A percentile compares a stretch with the other conserved stretches of the same genome.
phyloP scores from a whole-genome alignment of 1,140 invertebrate genomes.

The Achroia grisella region DNA sequence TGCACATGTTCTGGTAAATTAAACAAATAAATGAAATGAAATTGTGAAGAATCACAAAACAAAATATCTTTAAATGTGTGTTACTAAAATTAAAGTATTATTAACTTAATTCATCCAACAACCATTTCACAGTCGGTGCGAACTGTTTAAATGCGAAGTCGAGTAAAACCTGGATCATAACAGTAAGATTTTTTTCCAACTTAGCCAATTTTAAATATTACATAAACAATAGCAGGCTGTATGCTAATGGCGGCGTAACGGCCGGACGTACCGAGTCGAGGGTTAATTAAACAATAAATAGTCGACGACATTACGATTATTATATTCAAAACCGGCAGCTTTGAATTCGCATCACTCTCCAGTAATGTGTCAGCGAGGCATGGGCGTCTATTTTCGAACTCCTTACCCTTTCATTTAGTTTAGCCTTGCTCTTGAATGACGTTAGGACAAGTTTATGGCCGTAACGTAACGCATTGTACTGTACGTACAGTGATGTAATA shows the following conservation, averaged over 20 bases:
- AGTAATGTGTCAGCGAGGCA: slow-evolving; percentile 57
- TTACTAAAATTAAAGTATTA: too few relatives aligned
- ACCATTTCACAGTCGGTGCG: too few relatives aligned
- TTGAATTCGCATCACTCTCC: slow-evolving; percentile 70
- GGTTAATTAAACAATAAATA: slow-evolving; percentile 72
- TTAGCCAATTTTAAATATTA: slow-evolving; percentile 25
- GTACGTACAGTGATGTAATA: too few relatives aligned
- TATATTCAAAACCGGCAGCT: slow-evolving; percentile 60
- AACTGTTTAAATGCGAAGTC: too few relatives aligned
- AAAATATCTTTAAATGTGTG: too few relatives aligned
- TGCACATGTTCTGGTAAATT: too few relatives aligned
- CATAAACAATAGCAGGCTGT: slow-evolving; percentile 49
- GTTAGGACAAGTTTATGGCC: too few relatives aligned
- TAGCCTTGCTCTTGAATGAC: too few relatives aligned
- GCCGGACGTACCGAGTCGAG: slow-evolving; percentile 26
- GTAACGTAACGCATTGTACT: too few relatives aligned
- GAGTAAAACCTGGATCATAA: slow-evolving; percentile 1
- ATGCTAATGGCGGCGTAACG: slow-evolving; percentile 27
- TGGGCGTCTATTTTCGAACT: slow-evolving; percentile 40
- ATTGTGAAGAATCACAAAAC: too few relatives aligned
- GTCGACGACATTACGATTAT: slow-evolving; percentile 52
- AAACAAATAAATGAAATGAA: too few relatives aligned
- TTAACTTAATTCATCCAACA: too few relatives aligned
- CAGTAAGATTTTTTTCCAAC: slow-evolving; percentile 27
- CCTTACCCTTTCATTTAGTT: background rate